Conservation (phyloP, 1,140 invertebrate genomes). For the Lepidurus arcticus region DNA sequence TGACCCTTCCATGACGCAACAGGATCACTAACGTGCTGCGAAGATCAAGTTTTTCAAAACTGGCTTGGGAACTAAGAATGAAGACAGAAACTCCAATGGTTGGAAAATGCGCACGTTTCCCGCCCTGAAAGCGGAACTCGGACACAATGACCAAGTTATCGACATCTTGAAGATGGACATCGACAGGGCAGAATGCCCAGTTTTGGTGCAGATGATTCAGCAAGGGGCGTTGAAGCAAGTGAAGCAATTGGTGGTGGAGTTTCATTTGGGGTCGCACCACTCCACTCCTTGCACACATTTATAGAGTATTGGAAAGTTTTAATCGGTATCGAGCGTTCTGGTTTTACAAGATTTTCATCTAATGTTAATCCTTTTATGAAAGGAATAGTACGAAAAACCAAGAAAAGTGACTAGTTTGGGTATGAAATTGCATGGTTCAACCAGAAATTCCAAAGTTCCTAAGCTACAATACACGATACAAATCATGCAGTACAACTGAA, state of each 20-base stretch:
- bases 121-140: constrained; percentile 1
- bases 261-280: constrained; percentile 14
- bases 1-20: constrained; percentile 38
- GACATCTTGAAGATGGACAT: constrained; percentile 31
- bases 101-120: constrained; percentile 17
- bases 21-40: constrained; percentile 4
- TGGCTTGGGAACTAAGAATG: background rate
- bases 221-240: constrained; percentile 24
- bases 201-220: constrained; percentile 6
- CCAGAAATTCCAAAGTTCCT: background rate
- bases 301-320: background rate
- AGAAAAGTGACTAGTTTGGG: background rate
- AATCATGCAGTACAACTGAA: background rate
- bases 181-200: constrained; percentile 10
- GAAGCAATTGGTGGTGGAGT: constrained; percentile 30
- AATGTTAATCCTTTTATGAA: constrained; percentile 25
- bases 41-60: background rate
- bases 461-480: background rate
- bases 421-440: constrained; percentile 33
- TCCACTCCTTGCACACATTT: background rate
- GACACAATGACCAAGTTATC: background rate
- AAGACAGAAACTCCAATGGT: background rate
- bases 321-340: background rate
- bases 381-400: background rate
- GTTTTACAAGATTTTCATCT: constrained; percentile 25